These are phyloP conservation scores for Andrena dorsata DNA, from an alignment of 2,888 invertebrate genomes.

Conservation along the genomic window DNA sequence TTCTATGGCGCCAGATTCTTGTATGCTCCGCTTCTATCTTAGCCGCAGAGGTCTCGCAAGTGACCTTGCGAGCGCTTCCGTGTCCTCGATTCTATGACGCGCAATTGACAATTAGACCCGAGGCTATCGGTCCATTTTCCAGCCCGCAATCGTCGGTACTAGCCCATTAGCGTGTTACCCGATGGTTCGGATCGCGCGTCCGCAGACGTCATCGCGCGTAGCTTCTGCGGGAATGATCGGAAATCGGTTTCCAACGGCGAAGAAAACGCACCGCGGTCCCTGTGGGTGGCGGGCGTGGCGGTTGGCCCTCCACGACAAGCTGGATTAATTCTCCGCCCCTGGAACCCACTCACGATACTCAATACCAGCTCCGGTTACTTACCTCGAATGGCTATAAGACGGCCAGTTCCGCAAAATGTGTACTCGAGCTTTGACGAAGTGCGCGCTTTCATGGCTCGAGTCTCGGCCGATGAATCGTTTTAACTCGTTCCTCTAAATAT, in stretches of 20 bases:
- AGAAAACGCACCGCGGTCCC: conserved; percentile 14
- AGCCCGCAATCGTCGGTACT: conserved; percentile 9
- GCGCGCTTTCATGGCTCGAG: conserved; percentile 65
- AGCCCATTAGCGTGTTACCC: conserved; percentile 13
- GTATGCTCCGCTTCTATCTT: neutral
- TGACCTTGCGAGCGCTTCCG: conserved; percentile 46
- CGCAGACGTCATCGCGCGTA: neutral
- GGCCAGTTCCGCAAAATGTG: conserved; percentile 46
- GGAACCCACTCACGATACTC: conserved; percentile 66
- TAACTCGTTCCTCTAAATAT: conserved; percentile 63
- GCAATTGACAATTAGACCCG: conserved; percentile 45
- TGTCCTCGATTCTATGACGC: conserved; percentile 43
- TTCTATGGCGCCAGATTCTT: neutral
- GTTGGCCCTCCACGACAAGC: conserved; percentile 58
- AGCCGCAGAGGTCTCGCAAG: neutral
- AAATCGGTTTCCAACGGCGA: neutral
- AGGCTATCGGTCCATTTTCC: conserved; percentile 38
- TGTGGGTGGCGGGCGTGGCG: conserved; percentile 46
- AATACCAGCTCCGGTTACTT: conserved; percentile 67
- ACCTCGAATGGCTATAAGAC: conserved; percentile 61
- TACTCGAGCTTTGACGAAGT: conserved; percentile 67
- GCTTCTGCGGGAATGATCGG: conserved; percentile 5
- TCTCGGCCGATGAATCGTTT: conserved; percentile 66
- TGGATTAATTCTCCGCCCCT: conserved; percentile 66
- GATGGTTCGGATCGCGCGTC: neutral